phyloP scores from a whole-genome alignment of 2,797 vertebrate species.

The Pipistrellus pygmaeus region DNA sequence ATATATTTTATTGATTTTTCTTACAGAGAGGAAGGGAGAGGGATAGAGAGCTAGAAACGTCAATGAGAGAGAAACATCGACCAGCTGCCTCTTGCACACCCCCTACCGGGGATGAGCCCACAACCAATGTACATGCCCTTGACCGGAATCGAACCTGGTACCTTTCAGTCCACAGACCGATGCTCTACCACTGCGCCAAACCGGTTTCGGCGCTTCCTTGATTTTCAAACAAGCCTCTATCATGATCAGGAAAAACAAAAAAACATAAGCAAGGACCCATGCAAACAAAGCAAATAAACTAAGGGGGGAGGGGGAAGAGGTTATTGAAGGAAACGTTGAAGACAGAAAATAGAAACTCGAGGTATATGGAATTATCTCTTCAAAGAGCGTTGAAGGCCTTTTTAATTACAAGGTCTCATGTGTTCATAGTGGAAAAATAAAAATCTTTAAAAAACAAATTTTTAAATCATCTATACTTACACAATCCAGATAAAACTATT shows the following conservation, averaged over 20 bases:
- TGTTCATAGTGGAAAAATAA: not conserved
- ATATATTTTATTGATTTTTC: no score
- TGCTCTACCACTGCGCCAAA: no score
- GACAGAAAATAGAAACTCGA: not conserved
- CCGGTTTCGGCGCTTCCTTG: not conserved
- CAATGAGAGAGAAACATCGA: no score
- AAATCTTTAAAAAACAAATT: not conserved
- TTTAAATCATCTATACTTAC: conserved; percentile 14
- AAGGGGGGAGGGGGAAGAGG: not conserved
- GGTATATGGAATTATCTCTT: not conserved
- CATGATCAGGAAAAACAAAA: not conserved
- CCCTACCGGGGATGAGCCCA: no score
- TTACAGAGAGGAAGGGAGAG: no score
- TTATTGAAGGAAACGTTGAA: conserved; percentile 15
- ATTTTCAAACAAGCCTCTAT: not conserved
- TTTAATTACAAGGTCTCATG: not conserved
- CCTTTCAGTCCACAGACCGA: no score
- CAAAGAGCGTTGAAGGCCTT: not conserved
- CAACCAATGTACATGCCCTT: no score
- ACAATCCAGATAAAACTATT: conserved; percentile 24
- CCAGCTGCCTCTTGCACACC: no score
- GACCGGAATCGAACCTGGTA: no score
- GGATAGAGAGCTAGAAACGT: no score
- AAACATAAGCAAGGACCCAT: not conserved
- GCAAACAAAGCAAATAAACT: not conserved